Evolutionary conservation across 1,140 invertebrate genomes (phyloP), one percentile per base, ranked within the genome.

Genomic region (Lasioglossum albipes): DNA sequence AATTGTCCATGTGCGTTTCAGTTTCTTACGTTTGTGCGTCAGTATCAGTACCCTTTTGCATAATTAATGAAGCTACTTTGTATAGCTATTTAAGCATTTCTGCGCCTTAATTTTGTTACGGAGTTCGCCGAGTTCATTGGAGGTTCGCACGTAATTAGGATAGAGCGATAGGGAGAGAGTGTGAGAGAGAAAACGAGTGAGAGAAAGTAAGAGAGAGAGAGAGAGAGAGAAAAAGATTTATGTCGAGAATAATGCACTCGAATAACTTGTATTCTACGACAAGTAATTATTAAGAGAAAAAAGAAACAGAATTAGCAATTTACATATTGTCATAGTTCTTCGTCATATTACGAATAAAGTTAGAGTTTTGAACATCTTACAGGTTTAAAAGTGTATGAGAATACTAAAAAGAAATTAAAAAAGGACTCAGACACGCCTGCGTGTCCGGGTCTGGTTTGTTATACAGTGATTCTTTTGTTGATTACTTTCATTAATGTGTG

Each of bases 1-100:
- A 90, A 87, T 87, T 79, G 75, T 84, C 87, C 84, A 84, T 87
- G 84, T 87, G 87, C 82, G 81, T 89, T 87, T 84, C 81, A 68
- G 82, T 89, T 89, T 85, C 76, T 76, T 83, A 78, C 75, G 78
- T 84, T 83, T 83, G 81, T 84, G 83, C 89, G 84, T 84, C 89
- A 90, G 84, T 88, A 89, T 65, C 71, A 82, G 81, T 83, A 85
- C 67, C 76, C 79, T 78, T 27, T 84, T 79, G 87, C 81, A 87
- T 89, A 84, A 87, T 88, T 81, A 79, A 69, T 88, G 57, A 83
- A 83, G 81, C 71, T 84, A 73, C 75, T 81, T 85, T 84, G 81
- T 82, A 82, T 82, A 89, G 83, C 82, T 78, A 62, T 85, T 83
- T 82, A 75, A 87, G 67, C 84, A 80, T 79, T 78, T 75, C 76